These are phyloP conservation scores for Notothenia coriiceps DNA, from an alignment of 2,113 vertebrate genomes.

Conservation along the genomic window DNA sequence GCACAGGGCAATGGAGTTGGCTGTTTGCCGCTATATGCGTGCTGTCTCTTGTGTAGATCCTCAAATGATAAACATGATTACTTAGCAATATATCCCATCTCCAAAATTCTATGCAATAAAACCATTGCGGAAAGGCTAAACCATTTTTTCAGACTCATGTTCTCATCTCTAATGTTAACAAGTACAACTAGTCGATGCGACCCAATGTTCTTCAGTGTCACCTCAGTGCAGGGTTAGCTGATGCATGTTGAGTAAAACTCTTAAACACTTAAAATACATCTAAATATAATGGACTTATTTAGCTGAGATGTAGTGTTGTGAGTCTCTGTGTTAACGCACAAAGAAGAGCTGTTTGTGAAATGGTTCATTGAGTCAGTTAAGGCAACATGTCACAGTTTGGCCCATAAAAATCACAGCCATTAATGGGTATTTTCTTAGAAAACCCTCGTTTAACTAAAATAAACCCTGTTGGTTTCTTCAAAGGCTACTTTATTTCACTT, in stretches of 20 bases:
- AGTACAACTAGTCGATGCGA: neutral
- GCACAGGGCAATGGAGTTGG: neutral
- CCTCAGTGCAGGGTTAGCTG: neutral
- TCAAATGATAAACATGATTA: conserved; percentile 10
- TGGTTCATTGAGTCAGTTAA: conserved; percentile 18
- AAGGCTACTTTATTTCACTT: neutral
- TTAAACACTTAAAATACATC: conserved; percentile 1
- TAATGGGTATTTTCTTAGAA: neutral
- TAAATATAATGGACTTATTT: conserved; percentile 2
- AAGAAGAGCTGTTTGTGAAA: neutral
- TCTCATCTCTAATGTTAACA: conserved; percentile 3
- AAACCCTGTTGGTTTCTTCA: neutral
- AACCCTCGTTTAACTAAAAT: neutral
- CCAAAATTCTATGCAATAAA: neutral
- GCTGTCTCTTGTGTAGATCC: neutral
- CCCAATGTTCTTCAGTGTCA: conserved; percentile 12
- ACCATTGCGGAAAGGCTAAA: neutral
- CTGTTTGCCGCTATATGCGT: neutral
- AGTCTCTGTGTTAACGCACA: neutral
- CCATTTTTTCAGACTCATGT: neutral
- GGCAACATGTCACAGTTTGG: neutral
- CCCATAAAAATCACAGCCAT: neutral
- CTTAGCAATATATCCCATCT: neutral
- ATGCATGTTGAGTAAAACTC: neutral
- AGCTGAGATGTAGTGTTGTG: neutral